Conservation (phyloP, 2,888 invertebrate genomes). For the Steinernema scapterisci region DNA sequence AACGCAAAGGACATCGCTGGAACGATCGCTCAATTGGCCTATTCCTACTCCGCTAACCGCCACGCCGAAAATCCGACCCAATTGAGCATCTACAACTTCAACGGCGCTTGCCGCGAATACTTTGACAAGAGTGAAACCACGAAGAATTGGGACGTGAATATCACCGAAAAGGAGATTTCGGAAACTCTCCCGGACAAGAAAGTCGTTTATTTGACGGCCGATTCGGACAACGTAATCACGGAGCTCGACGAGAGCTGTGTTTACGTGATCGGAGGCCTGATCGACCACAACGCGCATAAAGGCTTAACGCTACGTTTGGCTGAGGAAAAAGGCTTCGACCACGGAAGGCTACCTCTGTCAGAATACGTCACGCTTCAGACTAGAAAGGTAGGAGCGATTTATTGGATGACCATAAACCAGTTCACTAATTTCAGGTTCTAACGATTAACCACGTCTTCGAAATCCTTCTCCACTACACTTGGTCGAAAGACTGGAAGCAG, state of each 20-base stretch:
- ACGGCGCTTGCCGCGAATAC: conserved; percentile 47
- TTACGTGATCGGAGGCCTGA: conserved; percentile 94
- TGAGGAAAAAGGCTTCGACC: conserved; percentile 72
- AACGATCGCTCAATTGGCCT: conserved; percentile 45
- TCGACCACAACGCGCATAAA: conserved; percentile 95
- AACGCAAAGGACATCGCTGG: conserved; percentile 38
- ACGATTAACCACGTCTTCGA: conserved; percentile 86
- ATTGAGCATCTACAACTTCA: conserved; percentile 54
- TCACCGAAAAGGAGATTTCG: conserved; percentile 34
- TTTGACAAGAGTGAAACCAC: conserved; percentile 49
- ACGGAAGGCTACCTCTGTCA: conserved; percentile 79
- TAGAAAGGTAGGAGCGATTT: conserved; percentile 56
- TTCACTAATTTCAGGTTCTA: conserved; percentile 74
- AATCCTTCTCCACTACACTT: conserved; percentile 69
- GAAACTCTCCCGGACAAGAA: conserved; percentile 69
- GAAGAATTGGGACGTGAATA: conserved; percentile 53
- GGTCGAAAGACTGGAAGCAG: conserved; percentile 69
- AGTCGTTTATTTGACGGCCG: conserved; percentile 88
- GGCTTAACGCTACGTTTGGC: conserved; percentile 83
- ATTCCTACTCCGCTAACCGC: conserved; percentile 58
- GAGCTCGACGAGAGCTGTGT: conserved; percentile 78
- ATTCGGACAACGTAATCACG: conserved; percentile 78
- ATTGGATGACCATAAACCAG: too few relatives aligned
- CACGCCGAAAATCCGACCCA: conserved; percentile 55
- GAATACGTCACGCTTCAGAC: conserved; percentile 89